Evolutionary conservation across 2,113 vertebrate species (phyloP), one percentile per base, ranked within the genome.

Genomic region (Anoura caudifer): DNA sequence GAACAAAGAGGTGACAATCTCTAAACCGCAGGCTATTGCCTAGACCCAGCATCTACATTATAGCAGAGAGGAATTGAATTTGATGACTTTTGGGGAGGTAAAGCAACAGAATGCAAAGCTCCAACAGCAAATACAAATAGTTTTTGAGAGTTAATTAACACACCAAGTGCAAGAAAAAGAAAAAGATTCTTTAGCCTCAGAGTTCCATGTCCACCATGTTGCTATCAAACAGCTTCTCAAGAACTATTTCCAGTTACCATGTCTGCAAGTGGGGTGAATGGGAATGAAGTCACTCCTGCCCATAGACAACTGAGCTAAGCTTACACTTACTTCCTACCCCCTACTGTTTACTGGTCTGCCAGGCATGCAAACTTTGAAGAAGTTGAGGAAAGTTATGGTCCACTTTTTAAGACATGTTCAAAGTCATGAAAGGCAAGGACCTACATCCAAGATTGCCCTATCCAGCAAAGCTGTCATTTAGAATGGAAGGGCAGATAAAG

Each of bases 221-320:
- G 99, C 99, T 94, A 99, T 99, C 0, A 99, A 99, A 97, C 99
- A 99, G 97, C 99, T 99, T 84, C 99, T 99, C 52, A 99, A 99
- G 98, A 99, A 99, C 98, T 99, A 97, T 95, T 99, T 99, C 96
- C 99, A 99, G 59, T 98, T 99, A 95, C 99, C 99, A 0, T 99
- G 99, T 97, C 98, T 99, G 54, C 99, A 99, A 97, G 98, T 99
- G 90, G 99, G 99, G 59, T 98, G 99, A 81, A 36, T 99, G 0
- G 99, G 99, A 31, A 96, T 98, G 67, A 99, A 99, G 98, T 97
- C 99, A 84, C 99, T 98, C 81, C 97, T 97, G 31, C 93, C 98
- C 72, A 97, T 98, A 70, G 98, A 93, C 95, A 97, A 85, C 54
- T 96, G 95, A 94, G 28, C 50, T 2, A 13, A 13, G 0, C 33